Base-by-base conservation (phyloP, 2,888 invertebrate species). In the Eremobia ochroleuca region DNA sequence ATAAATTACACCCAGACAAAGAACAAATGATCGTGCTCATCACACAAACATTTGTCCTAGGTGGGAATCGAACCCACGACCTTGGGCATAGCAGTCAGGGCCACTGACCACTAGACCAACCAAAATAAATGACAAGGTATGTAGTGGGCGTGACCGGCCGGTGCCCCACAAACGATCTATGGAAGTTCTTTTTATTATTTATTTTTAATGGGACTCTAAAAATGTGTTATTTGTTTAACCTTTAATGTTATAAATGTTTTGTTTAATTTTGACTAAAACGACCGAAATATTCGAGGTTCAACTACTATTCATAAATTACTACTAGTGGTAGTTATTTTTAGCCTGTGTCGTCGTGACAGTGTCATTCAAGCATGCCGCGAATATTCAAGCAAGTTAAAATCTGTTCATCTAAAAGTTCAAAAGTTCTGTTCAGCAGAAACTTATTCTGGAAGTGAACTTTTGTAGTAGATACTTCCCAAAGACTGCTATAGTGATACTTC, bases 261-360 rank as follows among this genome's bases (percentile, higher is more conserved):
- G 58, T 18, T 62, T 31, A 40, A 21, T 21, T 28, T 21, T 28
- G 6, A 46, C 46, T 25, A 21, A 31, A 31, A 34, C 13, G 1
- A 28, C 4, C 25, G 31, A 31, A n/a, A n/a, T 25, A n/a, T 34
- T 34, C 9, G 9, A 25, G 18, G 3, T 52, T 49, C 9, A 25
- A 67, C 52, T 74, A n/a, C n/a, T 43, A 43, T 43, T 55, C 55
- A n/a, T 28, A 46, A 43, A 58, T 75, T 59, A 46, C 61, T 62
- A 52, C 75, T 59, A 18, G 34, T 74, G 28, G 46, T 76, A 46
- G 21, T 37, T 43, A 58, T 59, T 74, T 59, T 59, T 46, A 74
- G 25, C 15, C 58, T 59, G 34, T 46, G 25, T 25, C 31, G 4
- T 75, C 31, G 4, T 75, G 76, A 25, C 46, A 49, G 18, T 37